Percentiles rank a stretch among this genome's conserved stretches.
Evolutionary conservation across 2,797 vertebrate genomes (phyloP).

Genomic region (Acanthornis magna): DNA sequence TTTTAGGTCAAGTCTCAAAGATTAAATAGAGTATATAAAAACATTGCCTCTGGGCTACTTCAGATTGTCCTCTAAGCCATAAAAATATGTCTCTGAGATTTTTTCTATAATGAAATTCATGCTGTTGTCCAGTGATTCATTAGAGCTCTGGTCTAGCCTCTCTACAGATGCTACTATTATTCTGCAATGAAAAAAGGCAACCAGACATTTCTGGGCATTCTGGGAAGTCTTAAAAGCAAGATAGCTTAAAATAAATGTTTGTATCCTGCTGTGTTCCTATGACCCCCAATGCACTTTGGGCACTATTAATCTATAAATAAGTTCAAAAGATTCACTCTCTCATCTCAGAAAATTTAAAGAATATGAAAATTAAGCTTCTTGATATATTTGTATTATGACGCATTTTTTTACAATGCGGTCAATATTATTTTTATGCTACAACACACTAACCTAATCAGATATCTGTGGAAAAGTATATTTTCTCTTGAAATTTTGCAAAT

Average conservation of each 20-base stretch:
- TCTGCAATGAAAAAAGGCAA: not conserved
- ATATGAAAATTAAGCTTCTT: not conserved
- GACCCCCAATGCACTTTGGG: not conserved
- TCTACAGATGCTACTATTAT: not conserved
- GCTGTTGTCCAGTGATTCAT: not conserved
- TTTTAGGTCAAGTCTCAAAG: conserved; percentile 73
- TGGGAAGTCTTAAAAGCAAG: not conserved
- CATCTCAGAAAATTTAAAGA: not conserved
- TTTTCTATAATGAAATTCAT: conserved; percentile 30
- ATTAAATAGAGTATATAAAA: conserved; percentile 71
- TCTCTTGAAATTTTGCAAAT: not conserved
- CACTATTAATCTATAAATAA: not conserved
- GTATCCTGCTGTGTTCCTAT: not conserved
- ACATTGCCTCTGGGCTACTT: conserved; percentile 72
- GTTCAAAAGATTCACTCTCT: not conserved
- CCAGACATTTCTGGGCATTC: not conserved
- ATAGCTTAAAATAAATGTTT: conserved; percentile 8
- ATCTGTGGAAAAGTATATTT: not conserved
- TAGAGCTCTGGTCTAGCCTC: not conserved
- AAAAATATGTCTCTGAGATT: conserved; percentile 70
- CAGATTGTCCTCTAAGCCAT: conserved; percentile 73
- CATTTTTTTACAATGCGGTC: not conserved
- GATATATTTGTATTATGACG: not conserved
- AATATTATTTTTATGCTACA: not conserved
- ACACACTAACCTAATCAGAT: not conserved